These are phyloP conservation scores for Chrysolina haemoptera DNA, from an alignment of 2,888 invertebrate species.

Conservation along the genomic window DNA sequence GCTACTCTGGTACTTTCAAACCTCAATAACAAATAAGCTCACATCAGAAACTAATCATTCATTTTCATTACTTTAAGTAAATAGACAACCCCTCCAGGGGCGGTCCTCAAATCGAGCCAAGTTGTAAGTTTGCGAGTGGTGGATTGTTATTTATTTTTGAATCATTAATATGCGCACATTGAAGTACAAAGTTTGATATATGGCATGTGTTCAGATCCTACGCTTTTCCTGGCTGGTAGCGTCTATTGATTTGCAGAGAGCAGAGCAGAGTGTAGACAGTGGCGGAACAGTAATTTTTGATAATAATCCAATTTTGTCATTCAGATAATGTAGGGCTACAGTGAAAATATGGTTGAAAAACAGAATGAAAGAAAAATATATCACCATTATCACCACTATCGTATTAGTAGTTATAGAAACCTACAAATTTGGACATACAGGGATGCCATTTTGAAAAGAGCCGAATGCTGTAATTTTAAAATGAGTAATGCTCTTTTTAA, in stretches of 20 bases:
- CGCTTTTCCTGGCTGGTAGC: constrained; percentile 36
- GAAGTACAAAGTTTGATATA: constrained; percentile 54
- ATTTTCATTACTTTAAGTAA: background rate
- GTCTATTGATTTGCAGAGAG: constrained; percentile 45
- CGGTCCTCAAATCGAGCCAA: background rate
- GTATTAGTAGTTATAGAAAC: too few species aligned
- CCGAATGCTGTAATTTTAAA: too few species aligned
- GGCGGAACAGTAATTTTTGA: background rate
- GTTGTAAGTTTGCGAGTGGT: background rate
- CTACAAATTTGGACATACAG: too few species aligned
- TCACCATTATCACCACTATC: too few species aligned
- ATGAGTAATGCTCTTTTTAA: too few species aligned
- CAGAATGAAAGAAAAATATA: too few species aligned
- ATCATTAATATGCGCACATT: constrained; percentile 55
- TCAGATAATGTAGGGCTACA: too few species aligned
- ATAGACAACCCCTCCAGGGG: background rate
- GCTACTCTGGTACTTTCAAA: background rate
- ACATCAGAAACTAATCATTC: background rate
- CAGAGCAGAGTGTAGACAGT: background rate
- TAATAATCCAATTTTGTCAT: background rate
- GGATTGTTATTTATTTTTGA: constrained; percentile 43
- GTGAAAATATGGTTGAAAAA: too few species aligned
- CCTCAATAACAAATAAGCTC: background rate
- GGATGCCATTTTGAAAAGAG: too few species aligned
- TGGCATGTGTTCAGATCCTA: constrained; percentile 45